phyloP scores from a whole-genome alignment of 2,113 vertebrate species.

The Atherinomorus stipes region DNA sequence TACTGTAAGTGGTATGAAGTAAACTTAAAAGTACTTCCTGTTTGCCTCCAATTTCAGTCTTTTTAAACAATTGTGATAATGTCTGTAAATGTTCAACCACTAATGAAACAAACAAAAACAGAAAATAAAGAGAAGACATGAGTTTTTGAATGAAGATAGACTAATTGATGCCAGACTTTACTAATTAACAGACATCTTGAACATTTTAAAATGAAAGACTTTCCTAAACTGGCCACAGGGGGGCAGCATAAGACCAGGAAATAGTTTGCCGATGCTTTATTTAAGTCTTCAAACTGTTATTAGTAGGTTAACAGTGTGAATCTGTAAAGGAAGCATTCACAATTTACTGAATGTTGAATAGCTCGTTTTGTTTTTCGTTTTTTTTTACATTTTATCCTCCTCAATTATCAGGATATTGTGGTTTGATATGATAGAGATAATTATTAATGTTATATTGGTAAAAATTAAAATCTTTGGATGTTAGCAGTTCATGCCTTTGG shows the following conservation, averaged over 20 bases:
- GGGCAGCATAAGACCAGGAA: conserved; percentile 64
- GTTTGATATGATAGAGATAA: too few relatives aligned
- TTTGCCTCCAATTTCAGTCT: neutral
- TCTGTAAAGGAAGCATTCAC: neutral
- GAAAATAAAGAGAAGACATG: neutral
- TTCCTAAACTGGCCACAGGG: conserved; percentile 33
- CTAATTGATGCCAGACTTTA: neutral
- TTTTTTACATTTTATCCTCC: conserved; percentile 11
- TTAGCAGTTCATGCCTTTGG: neutral
- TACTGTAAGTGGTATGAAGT: neutral
- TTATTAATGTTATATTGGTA: neutral
- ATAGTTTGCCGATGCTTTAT: neutral
- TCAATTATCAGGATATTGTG: neutral
- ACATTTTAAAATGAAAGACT: neutral
- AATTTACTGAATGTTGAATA: conserved; percentile 9
- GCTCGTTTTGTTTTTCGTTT: neutral
- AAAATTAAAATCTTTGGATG: neutral
- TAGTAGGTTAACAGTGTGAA: neutral
- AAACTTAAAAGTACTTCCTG: too few relatives aligned
- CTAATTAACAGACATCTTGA: too few relatives aligned
- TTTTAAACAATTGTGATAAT: neutral
- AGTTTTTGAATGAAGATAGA: too few relatives aligned
- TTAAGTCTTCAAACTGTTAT: neutral
- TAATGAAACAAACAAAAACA: neutral
- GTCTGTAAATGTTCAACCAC: neutral